Base-by-base conservation (phyloP, 2,113 vertebrate species). In the Spermophilus dauricus region DNA sequence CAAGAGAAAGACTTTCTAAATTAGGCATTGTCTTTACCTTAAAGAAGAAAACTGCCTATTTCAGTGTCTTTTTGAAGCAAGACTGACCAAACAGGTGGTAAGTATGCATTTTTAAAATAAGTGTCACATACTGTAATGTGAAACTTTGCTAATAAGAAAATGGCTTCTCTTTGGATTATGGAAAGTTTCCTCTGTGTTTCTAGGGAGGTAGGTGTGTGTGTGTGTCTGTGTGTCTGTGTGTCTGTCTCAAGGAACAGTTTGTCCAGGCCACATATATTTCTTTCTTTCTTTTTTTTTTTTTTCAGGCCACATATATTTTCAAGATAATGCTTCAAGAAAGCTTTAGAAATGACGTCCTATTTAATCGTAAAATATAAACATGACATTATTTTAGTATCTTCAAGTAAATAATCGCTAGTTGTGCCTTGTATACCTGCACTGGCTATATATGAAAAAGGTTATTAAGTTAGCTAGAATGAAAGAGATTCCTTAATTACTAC, bases 371-470 rank as follows among this genome's bases (percentile, higher is more conserved):
- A 96, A 45, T 88, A 61, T 32, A 92, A 92, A 96, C 78, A 80
- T 86, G 96, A 86, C 81, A 42, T 42, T 94, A 94, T 84, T 97
- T 98, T 85, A 69, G 61, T 95, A 94, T 83, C 61, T 84, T 92
- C 91, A 80, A 75, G 32, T 80, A 84, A 80, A 61, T 83, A 58
- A 76, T 96, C 96, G 92, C 84, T 97, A 98, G 98, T 97, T 98
- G 99, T 99, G 99, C 99, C 99, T 99, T 99, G 97, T 98, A 97
- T 95, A 93, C 98, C 97, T 98, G 98, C 98, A 95, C 98, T 97
- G 97, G 97, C 95, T 98, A 61, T 97, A 97, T 95, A 70, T 94
- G 96, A 0, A 10, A 92, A 97, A 93, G 86, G 75, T 87, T 85
- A 48, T 88, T 92, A 53, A 92, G 82, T 63, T 97, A 90, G 93